These are phyloP conservation scores for Seriola rivoliana DNA, from an alignment of 2,113 vertebrate species.

Conservation along the genomic window DNA sequence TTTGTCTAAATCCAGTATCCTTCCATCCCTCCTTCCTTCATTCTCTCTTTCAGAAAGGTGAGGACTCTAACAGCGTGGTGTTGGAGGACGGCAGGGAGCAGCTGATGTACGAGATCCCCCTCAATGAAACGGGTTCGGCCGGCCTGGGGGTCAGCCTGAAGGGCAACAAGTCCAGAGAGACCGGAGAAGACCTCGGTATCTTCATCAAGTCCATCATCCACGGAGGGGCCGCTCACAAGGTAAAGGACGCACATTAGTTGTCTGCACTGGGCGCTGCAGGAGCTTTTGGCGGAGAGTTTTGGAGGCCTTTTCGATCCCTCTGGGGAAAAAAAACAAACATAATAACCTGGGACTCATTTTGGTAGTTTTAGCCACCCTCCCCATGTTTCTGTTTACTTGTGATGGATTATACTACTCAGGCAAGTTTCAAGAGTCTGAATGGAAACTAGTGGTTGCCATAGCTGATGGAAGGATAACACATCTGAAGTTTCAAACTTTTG, in stretches of 20 bases:
- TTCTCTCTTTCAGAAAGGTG: conserved; percentile 72
- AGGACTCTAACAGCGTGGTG: conserved; percentile 58
- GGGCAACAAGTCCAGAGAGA: conserved; percentile 95
- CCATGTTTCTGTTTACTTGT: too few species aligned
- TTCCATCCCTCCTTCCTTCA: not conserved
- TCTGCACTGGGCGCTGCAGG: too few species aligned
- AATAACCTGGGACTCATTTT: too few species aligned
- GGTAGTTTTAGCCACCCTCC: too few species aligned
- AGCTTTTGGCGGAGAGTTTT: too few species aligned
- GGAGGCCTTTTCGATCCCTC: too few species aligned
- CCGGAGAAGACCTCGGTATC: conserved; percentile 94
- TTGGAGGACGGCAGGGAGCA: conserved; percentile 89
- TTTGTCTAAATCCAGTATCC: not conserved
- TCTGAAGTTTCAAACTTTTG: too few species aligned
- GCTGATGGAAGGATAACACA: too few species aligned
- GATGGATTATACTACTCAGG: too few species aligned
- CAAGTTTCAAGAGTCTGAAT: too few species aligned
- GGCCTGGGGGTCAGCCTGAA: conserved; percentile 96
- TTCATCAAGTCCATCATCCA: conserved; percentile 98
- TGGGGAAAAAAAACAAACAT: too few species aligned
- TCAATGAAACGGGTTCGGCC: conserved; percentile 94
- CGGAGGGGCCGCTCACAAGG: conserved; percentile 96
- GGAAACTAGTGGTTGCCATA: too few species aligned
- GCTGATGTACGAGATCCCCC: conserved; percentile 94
- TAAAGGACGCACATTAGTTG: conserved; percentile 48